phyloP scores from a whole-genome alignment of 2,888 invertebrate species.

The Morinoia aosen region DNA sequence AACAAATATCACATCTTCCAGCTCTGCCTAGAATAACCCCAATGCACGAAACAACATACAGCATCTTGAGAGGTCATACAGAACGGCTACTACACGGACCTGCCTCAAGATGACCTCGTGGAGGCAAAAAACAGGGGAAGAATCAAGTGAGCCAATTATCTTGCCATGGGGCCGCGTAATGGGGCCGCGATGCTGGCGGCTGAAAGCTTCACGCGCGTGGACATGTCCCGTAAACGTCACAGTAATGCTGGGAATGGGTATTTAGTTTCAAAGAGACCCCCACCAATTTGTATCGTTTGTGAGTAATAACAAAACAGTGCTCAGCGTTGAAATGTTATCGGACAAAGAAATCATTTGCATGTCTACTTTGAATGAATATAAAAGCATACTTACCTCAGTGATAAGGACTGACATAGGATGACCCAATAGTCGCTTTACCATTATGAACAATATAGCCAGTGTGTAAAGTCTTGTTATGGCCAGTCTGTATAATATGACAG shows the following conservation, averaged over 20 bases:
- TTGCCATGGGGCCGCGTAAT: background rate
- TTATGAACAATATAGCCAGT: no score
- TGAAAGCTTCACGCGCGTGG: background rate
- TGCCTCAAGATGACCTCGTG: background rate
- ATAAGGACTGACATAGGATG: no score
- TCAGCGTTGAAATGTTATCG: no score
- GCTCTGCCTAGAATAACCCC: background rate
- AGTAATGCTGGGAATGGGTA: background rate
- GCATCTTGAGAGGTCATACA: background rate
- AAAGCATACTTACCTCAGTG: no score
- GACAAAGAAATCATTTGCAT: no score
- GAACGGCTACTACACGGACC: background rate
- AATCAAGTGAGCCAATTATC: background rate
- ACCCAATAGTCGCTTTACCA: no score
- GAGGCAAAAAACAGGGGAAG: background rate
- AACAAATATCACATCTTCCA: background rate
- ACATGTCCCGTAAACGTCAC: background rate
- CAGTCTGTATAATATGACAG: no score
- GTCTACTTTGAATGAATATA: no score
- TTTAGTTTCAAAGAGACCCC: background rate
- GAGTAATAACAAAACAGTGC: no score
- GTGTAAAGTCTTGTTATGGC: no score
- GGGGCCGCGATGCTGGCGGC: background rate
- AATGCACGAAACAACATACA: background rate
- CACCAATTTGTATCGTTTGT: background rate